Percentiles rank a stretch among this genome's conserved stretches.
Evolutionary conservation across 2,113 vertebrate genomes (phyloP).

Genomic region (Etia nguti): DNA sequence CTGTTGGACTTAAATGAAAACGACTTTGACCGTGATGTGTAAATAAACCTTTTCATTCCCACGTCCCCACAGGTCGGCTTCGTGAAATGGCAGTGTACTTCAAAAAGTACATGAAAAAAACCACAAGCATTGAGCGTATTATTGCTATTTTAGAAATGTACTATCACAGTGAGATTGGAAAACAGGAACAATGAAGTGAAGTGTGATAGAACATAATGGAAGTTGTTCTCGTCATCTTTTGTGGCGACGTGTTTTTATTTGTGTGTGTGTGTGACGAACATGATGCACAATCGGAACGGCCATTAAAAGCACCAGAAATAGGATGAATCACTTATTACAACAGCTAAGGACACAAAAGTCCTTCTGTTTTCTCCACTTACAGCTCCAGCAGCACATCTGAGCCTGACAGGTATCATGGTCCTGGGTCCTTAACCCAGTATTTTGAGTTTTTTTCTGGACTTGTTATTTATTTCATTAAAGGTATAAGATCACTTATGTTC

Average conservation of each 20-base stretch:
- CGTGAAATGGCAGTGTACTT: background rate
- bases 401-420: background rate
- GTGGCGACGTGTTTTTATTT: background rate
- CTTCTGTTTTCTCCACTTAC: background rate
- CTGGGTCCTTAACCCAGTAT: background rate
- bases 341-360: background rate
- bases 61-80: background rate
- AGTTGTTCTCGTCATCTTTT: background rate
- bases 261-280: background rate
- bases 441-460: background rate
- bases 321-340: conserved; percentile 10
- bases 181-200: background rate
- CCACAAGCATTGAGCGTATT: background rate
- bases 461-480: background rate
- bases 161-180: background rate
- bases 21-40: background rate
- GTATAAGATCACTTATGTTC: background rate
- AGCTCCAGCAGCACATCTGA: background rate
- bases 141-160: background rate
- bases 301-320: conserved; percentile 18
- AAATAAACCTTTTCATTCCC: background rate
- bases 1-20: background rate
- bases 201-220: background rate
- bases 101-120: background rate
- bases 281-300: background rate